Evolutionary conservation across 2,888 invertebrate species (phyloP).

Genomic region (Cerastis leucographa): DNA sequence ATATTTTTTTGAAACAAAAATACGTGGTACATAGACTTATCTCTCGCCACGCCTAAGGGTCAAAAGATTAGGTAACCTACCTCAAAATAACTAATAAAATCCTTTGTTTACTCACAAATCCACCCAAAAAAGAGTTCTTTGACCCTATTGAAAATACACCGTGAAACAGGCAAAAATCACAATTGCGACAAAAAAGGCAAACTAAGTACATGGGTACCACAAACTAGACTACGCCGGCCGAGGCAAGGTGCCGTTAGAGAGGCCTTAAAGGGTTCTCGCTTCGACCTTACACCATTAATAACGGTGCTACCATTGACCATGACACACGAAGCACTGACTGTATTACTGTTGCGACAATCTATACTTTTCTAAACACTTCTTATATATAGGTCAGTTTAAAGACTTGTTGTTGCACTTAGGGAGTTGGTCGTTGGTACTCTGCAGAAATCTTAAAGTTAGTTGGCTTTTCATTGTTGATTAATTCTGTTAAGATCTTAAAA

Average conservation of each 20-base stretch:
- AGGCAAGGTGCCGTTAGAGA: slow-evolving; percentile 68
- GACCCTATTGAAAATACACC: slow-evolving; percentile 3
- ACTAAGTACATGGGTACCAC: slow-evolving; percentile 44
- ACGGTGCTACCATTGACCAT: slow-evolving; percentile 67
- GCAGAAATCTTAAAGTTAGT: neutral
- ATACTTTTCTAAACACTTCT: slow-evolving; percentile 12
- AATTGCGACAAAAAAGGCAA: slow-evolving; percentile 43
- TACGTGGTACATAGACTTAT: neutral
- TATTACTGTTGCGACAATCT: slow-evolving; percentile 12
- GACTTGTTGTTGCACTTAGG: neutral
- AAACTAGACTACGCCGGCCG: slow-evolving; percentile 66
- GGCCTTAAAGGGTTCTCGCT: slow-evolving; percentile 73
- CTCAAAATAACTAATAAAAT: slow-evolving; percentile 7
- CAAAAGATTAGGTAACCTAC: neutral
- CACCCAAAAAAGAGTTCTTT: slow-evolving; percentile 17
- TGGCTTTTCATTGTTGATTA: neutral
- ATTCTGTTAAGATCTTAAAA: neutral
- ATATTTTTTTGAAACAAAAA: neutral
- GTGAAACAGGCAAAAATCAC: slow-evolving; percentile 10
- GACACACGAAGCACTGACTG: slow-evolving; percentile 46
- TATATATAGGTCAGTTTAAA: slow-evolving; percentile 35
- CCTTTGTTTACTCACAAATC: slow-evolving; percentile 7
- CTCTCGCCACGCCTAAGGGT: neutral
- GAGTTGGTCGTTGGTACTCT: neutral
- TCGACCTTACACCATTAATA: slow-evolving; percentile 70